Conservation (phyloP, 2,888 invertebrate species). For the Hypsopygia costalis region DNA sequence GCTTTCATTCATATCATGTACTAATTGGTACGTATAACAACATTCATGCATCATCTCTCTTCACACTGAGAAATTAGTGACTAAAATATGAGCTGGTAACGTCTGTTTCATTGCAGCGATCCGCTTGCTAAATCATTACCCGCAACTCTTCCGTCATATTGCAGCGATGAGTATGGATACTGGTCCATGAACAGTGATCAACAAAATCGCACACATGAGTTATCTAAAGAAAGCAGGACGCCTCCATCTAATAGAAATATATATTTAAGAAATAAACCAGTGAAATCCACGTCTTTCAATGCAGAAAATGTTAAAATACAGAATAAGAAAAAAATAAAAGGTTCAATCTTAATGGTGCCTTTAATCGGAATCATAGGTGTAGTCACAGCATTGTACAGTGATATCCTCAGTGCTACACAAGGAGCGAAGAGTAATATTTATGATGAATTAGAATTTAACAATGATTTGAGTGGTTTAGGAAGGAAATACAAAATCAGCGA, state of each 20-base stretch:
- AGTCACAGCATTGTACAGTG: slow-evolving; percentile 8
- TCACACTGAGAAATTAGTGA: slow-evolving; percentile 11
- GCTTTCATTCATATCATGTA: not conserved
- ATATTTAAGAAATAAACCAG: not conserved
- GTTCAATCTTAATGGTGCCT: slow-evolving; percentile 6
- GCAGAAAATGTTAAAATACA: not conserved
- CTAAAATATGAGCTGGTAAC: slow-evolving; percentile 51
- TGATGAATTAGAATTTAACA: slow-evolving; percentile 46
- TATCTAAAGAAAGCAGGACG: not conserved
- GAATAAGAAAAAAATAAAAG: slow-evolving; percentile 1
- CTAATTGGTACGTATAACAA: not conserved
- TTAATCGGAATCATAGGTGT: slow-evolving; percentile 11
- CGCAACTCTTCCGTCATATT: slow-evolving; percentile 51
- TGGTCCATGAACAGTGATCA: slow-evolving; percentile 16
- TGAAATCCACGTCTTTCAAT: not conserved
- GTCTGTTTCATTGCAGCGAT: slow-evolving; percentile 58
- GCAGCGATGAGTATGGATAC: slow-evolving; percentile 42
- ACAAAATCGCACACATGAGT: slow-evolving; percentile 6
- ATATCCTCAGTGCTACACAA: slow-evolving; percentile 6
- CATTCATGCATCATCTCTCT: slow-evolving; percentile 6
- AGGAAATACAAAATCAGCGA: slow-evolving; percentile 51
- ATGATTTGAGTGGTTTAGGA: slow-evolving; percentile 47
- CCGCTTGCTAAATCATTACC: slow-evolving; percentile 61
- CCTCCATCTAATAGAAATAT: not conserved
- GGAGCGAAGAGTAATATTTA: slow-evolving; percentile 23